phyloP scores from a whole-genome alignment of 2,797 vertebrate genomes.

The Paramormyrops hopkinsi region DNA sequence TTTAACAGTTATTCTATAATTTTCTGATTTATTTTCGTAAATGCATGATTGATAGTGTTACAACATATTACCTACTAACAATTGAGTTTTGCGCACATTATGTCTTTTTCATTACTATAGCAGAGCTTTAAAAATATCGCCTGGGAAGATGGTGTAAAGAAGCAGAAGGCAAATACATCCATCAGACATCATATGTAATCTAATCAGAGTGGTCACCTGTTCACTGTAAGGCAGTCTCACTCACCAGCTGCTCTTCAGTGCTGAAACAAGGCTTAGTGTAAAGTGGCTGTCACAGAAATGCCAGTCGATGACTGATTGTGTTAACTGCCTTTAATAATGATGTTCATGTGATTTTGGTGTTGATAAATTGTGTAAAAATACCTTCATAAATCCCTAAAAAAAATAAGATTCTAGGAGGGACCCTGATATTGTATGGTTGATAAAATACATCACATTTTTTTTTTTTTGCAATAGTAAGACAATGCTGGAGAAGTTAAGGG shows the following conservation, averaged over 20 bases:
- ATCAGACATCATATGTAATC: conserved; percentile 39
- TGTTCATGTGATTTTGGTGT: neutral
- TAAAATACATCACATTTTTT: neutral
- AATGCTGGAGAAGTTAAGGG: neutral
- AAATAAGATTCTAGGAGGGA: neutral
- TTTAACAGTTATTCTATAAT: neutral
- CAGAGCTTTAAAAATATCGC: conserved; percentile 5
- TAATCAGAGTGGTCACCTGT: conserved; percentile 34
- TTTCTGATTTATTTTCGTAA: neutral
- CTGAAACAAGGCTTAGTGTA: neutral
- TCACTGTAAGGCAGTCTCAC: conserved; percentile 22
- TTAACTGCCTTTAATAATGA: conserved; percentile 9
- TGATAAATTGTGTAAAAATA: neutral
- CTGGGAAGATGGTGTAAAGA: conserved; percentile 22
- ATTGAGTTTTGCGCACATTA: neutral
- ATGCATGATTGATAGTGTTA: conserved; percentile 3
- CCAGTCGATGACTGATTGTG: conserved; percentile 9
- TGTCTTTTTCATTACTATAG: conserved; percentile 6
- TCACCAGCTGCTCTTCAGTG: neutral
- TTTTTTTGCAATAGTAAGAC: neutral
- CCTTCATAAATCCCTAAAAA: neutral
- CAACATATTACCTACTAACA: neutral
- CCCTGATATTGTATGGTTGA: neutral
- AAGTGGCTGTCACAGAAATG: conserved; percentile 27
- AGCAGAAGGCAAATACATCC: conserved; percentile 28